Evolutionary conservation across 1,140 invertebrate species (phyloP).

Genomic region (Drosophila simulans): DNA sequence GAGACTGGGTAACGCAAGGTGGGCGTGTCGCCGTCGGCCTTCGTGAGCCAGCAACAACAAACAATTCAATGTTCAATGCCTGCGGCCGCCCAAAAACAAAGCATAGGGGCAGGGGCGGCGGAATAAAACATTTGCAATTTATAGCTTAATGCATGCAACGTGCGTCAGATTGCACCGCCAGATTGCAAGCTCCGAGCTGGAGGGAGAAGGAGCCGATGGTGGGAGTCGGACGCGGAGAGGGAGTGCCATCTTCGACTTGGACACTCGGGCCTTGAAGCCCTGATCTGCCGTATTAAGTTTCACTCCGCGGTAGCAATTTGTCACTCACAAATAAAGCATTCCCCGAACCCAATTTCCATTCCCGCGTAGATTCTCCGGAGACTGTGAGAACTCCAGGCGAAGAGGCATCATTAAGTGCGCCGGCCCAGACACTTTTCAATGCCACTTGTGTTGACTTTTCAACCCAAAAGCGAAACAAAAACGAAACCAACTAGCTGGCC

Average conservation of each 20-base stretch:
- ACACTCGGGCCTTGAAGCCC: conserved; percentile 23
- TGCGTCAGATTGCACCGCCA: conserved; percentile 69
- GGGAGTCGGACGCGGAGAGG: conserved; percentile 8
- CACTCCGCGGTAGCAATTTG: conserved; percentile 70
- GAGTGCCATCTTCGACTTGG: conserved; percentile 23
- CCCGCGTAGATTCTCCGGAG: conserved; percentile 31
- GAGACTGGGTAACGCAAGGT: conserved; percentile 77
- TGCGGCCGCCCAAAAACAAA: conserved; percentile 52
- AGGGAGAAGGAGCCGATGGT: not conserved
- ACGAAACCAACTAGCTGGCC: conserved; percentile 53
- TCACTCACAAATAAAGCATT: conserved; percentile 61
- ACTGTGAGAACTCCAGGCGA: conserved; percentile 54
- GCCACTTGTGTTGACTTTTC: conserved; percentile 75
- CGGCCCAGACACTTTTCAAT: conserved; percentile 57
- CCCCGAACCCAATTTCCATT: conserved; percentile 1
- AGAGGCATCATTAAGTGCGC: conserved; percentile 58
- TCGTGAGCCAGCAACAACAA: conserved; percentile 72
- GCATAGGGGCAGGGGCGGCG: conserved; percentile 8
- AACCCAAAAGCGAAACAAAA: conserved; percentile 71
- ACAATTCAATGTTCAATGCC: conserved; percentile 78
- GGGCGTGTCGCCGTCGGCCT: conserved; percentile 59
- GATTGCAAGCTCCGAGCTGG: conserved; percentile 35
- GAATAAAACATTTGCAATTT: conserved; percentile 72
- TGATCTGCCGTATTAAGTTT: conserved; percentile 57
- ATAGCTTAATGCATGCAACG: conserved; percentile 77